These are phyloP conservation scores for Lepus americanus DNA, from an alignment of 2,113 vertebrate species.

Conservation along the genomic window DNA sequence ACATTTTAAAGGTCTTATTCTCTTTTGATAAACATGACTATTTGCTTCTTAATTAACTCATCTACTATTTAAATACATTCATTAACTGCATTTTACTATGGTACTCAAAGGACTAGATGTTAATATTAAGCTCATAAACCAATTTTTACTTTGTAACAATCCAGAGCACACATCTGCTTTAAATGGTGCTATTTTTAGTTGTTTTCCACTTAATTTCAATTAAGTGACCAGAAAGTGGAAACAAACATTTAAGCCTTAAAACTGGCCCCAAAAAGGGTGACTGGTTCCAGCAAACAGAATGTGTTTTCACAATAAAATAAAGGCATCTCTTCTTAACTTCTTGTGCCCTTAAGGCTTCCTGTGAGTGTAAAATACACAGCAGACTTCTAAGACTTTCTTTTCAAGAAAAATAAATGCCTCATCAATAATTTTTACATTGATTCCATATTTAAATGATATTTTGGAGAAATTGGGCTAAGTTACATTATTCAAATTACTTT, in stretches of 20 bases:
- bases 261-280: not conserved
- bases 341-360: not conserved
- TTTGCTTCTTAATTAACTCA: slow-evolving; percentile 69
- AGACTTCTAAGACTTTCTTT: not conserved
- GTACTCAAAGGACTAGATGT: not conserved
- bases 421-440: slow-evolving; percentile 11
- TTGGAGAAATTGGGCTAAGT: not conserved
- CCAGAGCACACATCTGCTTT: not conserved
- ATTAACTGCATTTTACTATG: slow-evolving; percentile 38
- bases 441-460: not conserved
- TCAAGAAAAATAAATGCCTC: not conserved
- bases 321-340: not conserved
- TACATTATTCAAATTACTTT: not conserved
- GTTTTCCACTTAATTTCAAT: slow-evolving; percentile 33
- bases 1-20: slow-evolving; percentile 34
- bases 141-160: slow-evolving; percentile 53
- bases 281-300: not conserved
- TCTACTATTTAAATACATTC: slow-evolving; percentile 39
- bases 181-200: not conserved
- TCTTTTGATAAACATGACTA: slow-evolving; percentile 58
- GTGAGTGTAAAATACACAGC: not conserved
- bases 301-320: not conserved
- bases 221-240: slow-evolving; percentile 22
- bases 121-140: slow-evolving; percentile 55
- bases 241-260: slow-evolving; percentile 49